These are phyloP conservation scores for Nothobranchius furzeri DNA, from an alignment of 2,113 vertebrate genomes.

Conservation along the genomic window DNA sequence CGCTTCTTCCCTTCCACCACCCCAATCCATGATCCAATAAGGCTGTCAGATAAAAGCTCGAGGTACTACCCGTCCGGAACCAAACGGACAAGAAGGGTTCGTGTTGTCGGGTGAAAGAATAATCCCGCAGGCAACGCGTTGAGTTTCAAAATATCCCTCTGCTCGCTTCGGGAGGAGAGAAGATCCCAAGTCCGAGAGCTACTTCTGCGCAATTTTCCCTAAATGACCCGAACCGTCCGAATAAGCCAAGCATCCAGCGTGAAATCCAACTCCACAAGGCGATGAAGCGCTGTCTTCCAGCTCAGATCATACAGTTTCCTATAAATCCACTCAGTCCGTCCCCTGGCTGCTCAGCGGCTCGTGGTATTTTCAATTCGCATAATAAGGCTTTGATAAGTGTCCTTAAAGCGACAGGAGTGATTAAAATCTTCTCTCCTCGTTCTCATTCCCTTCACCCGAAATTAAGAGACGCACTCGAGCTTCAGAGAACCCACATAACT, in stretches of 20 bases:
- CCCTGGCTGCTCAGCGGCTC: conserved; percentile 63
- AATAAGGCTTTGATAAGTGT: conserved; percentile 79
- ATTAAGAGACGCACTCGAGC: conserved; percentile 78
- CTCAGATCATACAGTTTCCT: conserved; percentile 65
- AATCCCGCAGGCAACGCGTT: conserved; percentile 45
- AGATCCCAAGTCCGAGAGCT: conserved; percentile 69
- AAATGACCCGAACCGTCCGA: conserved; percentile 68
- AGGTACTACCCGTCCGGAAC: conserved; percentile 58
- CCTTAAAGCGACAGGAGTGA: conserved; percentile 84
- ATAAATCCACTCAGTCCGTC: conserved; percentile 74
- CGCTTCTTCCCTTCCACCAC: conserved; percentile 74
- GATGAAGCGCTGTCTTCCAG: conserved; percentile 68
- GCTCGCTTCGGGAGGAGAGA: conserved; percentile 51
- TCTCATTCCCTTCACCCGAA: conserved; percentile 75
- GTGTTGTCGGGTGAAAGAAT: conserved; percentile 44
- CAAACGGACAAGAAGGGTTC: conserved; percentile 18
- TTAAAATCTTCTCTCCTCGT: conserved; percentile 72
- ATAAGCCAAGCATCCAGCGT: conserved; percentile 59
- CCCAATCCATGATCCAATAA: conserved; percentile 74
- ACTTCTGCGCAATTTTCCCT: conserved; percentile 74
- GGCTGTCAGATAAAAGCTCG: conserved; percentile 57
- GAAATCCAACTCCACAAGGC: conserved; percentile 71
- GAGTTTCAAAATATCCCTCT: conserved; percentile 70
- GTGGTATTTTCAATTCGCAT: conserved; percentile 73
- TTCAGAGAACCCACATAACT: conserved; percentile 80